Conservation (phyloP, 2,113 vertebrate genomes). For the Lasiurus borealis region DNA sequence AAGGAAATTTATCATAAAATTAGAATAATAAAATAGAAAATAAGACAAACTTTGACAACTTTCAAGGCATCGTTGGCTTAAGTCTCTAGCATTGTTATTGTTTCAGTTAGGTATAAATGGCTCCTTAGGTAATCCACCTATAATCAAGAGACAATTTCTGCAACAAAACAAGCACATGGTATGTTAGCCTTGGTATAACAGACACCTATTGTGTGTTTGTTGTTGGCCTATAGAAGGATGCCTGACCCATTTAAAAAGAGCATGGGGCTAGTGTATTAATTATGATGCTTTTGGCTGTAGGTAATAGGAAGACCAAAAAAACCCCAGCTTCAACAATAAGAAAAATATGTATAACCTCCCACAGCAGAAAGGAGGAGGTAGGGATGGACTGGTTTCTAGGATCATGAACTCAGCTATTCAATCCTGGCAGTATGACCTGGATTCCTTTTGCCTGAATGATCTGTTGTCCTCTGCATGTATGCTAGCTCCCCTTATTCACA, state of each 20-base stretch:
- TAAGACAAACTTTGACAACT: not conserved
- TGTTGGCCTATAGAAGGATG: not conserved
- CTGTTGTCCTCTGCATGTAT: not conserved
- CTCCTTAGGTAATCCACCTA: not conserved
- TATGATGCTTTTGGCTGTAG: not conserved
- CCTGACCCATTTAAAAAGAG: not conserved
- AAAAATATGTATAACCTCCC: not conserved
- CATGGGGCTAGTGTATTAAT: not conserved
- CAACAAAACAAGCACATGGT: not conserved
- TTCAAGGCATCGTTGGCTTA: not conserved
- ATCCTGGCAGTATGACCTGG: not conserved
- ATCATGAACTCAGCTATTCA: not conserved
- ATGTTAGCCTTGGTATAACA: not conserved
- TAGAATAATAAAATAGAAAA: not conserved
- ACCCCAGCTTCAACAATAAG: not conserved
- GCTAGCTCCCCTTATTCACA: not conserved
- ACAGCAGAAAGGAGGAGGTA: not conserved
- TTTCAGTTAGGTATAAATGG: not conserved
- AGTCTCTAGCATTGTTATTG: not conserved
- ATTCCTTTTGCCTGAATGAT: not conserved
- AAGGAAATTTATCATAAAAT: not conserved
- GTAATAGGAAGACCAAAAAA: slow-evolving; percentile 28
- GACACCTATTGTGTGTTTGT: not conserved
- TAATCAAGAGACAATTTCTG: not conserved
- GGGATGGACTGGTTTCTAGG: not conserved